These are phyloP conservation scores for Sminthopsis crassicaudata DNA, from an alignment of 2,113 vertebrate genomes.

Conservation along the genomic window DNA sequence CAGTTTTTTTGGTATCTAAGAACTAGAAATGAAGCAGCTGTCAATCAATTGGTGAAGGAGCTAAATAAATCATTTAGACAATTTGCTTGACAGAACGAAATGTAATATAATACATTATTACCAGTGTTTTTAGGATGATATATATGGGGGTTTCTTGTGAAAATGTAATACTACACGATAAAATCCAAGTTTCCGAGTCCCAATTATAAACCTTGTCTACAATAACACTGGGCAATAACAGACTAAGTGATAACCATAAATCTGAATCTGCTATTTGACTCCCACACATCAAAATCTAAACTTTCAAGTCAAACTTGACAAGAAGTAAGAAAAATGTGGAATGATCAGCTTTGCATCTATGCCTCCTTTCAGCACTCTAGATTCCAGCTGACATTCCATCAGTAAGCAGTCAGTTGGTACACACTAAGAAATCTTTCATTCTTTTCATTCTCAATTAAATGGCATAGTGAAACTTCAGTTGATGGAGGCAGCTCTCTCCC, in stretches of 20 bases:
- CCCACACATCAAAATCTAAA: background rate
- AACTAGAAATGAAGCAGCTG: background rate
- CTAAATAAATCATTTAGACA: background rate
- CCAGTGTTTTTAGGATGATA: background rate
- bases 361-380: background rate
- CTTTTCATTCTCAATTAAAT: background rate
- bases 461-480: background rate
- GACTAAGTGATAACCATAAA: background rate
- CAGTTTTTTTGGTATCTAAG: background rate
- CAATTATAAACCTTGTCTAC: background rate
- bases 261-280: background rate
- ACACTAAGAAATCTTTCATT: background rate
- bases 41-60: background rate
- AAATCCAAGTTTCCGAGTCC: background rate
- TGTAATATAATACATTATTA: background rate
- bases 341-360: background rate
- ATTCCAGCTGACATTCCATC: slow-evolving; percentile 1
- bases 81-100: background rate
- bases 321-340: background rate
- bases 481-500: background rate
- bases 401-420: background rate
- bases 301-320: background rate
- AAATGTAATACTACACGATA: background rate
- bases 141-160: slow-evolving; percentile 1
- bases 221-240: background rate